Conservation (phyloP, 2,113 vertebrate species). For the Anseranas semipalmata region DNA sequence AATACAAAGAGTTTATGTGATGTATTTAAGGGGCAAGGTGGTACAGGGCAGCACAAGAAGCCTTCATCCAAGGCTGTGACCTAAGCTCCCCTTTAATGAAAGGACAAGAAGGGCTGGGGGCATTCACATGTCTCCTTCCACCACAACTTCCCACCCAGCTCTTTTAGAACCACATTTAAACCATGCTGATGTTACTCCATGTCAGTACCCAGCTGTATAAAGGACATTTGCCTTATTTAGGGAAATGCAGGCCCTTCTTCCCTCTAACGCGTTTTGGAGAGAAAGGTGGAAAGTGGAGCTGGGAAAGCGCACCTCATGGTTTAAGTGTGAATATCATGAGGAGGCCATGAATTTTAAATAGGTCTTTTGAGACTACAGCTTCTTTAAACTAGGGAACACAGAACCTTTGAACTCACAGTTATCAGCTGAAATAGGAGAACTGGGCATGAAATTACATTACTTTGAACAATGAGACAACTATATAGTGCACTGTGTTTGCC, state of each 20-base stretch:
- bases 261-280: background rate
- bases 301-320: background rate
- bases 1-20: background rate
- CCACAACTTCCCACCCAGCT: background rate
- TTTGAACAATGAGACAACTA: background rate
- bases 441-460: background rate
- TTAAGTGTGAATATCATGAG: background rate
- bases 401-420: background rate
- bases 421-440: background rate
- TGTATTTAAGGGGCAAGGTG: background rate
- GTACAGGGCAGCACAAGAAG: background rate
- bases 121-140: background rate
- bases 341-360: background rate
- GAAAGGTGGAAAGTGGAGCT: background rate
- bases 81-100: background rate
- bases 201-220: background rate
- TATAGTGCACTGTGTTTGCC: background rate
- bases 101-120: background rate
- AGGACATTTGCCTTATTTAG: background rate
- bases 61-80: background rate
- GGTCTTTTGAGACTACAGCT: background rate
- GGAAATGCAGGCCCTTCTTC: background rate
- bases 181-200: fast-evolving
- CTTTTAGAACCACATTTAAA: background rate
- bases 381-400: background rate